Evolutionary conservation across 1,140 invertebrate species (phyloP), one percentile per base, ranked within the genome.

Genomic region (Zaprionus lachaisei): DNA sequence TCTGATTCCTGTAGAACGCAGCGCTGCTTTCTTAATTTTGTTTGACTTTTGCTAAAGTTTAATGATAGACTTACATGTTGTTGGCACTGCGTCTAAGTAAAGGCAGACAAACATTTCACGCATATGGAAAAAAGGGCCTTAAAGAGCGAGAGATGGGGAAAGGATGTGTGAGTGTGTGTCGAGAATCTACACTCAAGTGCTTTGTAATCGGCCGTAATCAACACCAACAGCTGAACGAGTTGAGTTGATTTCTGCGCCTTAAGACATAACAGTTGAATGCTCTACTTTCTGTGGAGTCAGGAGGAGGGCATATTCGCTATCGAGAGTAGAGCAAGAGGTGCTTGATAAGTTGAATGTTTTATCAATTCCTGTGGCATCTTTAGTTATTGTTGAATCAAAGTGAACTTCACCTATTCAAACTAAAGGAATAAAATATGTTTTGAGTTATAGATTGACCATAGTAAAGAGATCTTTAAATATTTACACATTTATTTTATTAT

Each of bases 21-120:
- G 62, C 81, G 57, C 68, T 60, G 69, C 80, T 79, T 89, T 78
- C 78, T 86, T 83, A 83, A 84, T 87, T 89, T 81, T 87, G 83
- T 87, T 87, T 87, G 83, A 87, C 84, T 87, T 87, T 64, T 57
- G 80, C 78, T 83, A 80, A 87, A 89, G 77, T 89, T 89, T 80
- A 87, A 87, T 89, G 83, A 89, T 83, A 82, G 80, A 78, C 80
- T 69, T 77, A 66, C 66, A 74, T 79, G 51, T 60, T 68, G 56
- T 60, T 69, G 56, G 56, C 49, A n/a, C 44, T 51, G 62, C 38
- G 55, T 73, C 76, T 83, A 83, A 79, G 79, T 64, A 77, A 80
- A 77, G 69, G 64, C 55, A 69, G 72, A 56, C 72, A 41, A 56
- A 31, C 12, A 62, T 28, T 62, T 47, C 38, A 24, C 15, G 34